Conservation (phyloP, 1,140 invertebrate species). For the Bombus polaris region DNA sequence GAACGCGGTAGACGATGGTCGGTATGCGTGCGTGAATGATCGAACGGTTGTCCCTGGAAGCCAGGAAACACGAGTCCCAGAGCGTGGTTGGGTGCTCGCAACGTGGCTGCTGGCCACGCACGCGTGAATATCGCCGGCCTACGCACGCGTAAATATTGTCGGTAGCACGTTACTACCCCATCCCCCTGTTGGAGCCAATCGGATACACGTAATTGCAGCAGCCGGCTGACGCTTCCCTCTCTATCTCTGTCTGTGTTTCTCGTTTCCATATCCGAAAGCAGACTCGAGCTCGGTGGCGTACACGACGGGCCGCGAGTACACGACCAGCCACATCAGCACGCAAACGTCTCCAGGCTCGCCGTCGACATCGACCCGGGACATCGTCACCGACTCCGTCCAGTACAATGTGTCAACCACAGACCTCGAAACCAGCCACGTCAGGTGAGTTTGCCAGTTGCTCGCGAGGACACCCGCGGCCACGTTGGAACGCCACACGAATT, state of each 20-base stretch:
- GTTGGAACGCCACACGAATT: neutral
- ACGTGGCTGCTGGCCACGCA: conserved; percentile 65
- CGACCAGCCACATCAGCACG: conserved; percentile 76
- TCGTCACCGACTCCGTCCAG: conserved; percentile 75
- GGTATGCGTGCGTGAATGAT: neutral
- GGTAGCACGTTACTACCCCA: conserved; percentile 48
- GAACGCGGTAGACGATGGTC: neutral
- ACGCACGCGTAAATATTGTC: conserved; percentile 73
- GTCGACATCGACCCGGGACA: conserved; percentile 74
- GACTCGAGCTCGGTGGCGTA: conserved; percentile 79
- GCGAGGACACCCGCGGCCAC: conserved; percentile 3
- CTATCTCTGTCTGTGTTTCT: conserved; percentile 20
- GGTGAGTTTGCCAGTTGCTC: conserved; percentile 64
- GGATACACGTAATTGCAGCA: conserved; percentile 46
- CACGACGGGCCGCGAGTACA: conserved; percentile 76
- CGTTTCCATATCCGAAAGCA: conserved; percentile 56
- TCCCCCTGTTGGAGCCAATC: conserved; percentile 38
- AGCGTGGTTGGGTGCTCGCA: conserved; percentile 15
- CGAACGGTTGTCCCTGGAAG: conserved; percentile 39
- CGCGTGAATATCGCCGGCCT: conserved; percentile 69
- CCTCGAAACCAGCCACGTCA: conserved; percentile 75
- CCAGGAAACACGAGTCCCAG: conserved; percentile 13
- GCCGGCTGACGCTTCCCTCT: conserved; percentile 32
- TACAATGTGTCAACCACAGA: conserved; percentile 78
- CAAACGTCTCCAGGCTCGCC: conserved; percentile 71